Conservation (phyloP, 37 sponge, comb jelly and placozoan species). For the Aplysina aerophoba region DNA sequence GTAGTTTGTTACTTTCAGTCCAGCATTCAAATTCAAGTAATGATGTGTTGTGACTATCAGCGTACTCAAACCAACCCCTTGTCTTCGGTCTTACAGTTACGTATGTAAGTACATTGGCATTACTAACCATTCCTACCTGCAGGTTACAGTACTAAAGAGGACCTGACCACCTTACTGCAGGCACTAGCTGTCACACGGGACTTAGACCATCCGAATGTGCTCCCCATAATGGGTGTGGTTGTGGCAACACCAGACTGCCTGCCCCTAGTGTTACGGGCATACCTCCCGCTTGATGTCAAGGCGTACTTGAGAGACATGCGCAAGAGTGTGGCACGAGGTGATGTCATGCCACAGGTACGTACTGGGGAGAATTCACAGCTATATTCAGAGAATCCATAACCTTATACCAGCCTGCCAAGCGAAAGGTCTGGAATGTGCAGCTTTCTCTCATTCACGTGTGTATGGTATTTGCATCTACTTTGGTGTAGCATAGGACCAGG, state of each 20-base stretch:
- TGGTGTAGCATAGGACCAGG: too few species aligned
- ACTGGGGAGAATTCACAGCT: background rate
- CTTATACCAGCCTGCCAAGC: too few species aligned
- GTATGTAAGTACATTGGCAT: background rate
- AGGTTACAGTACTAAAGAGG: background rate
- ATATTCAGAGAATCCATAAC: too few species aligned
- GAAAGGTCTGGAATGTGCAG: too few species aligned
- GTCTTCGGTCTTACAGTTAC: too few species aligned
- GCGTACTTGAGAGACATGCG: background rate
- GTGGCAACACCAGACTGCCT: background rate
- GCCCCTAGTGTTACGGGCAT: background rate
- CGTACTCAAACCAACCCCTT: too few species aligned
- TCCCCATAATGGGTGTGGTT: slow-evolving; percentile 8
- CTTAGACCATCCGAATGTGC: background rate
- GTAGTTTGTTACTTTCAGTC: too few species aligned
- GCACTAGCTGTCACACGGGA: background rate
- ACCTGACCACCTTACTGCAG: background rate
- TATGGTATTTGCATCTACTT: too few species aligned
- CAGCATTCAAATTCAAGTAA: too few species aligned
- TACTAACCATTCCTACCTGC: background rate
- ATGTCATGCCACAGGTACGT: slow-evolving; percentile 7
- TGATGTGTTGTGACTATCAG: too few species aligned
- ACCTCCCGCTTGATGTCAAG: slow-evolving; percentile 4
- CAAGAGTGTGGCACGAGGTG: slow-evolving; percentile 6
- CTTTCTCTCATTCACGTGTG: too few species aligned